Evolutionary conservation across 2,797 vertebrate genomes (phyloP).

Genomic region (Acridotheres tristis): DNA sequence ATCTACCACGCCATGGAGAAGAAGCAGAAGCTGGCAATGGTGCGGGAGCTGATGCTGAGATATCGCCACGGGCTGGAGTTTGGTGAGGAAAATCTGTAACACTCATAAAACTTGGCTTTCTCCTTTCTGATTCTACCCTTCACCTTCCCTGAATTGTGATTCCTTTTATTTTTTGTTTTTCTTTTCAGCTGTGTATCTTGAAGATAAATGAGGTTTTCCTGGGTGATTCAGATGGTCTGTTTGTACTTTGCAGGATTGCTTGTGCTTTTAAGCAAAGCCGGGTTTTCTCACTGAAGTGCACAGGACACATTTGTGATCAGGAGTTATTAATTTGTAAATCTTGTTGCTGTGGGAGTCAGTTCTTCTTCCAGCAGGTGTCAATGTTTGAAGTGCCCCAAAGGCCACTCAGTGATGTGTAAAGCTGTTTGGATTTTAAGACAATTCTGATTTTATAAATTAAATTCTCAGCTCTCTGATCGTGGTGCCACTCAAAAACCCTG

Average conservation of each 20-base stretch:
- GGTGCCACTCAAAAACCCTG: neutral
- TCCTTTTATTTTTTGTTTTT: neutral
- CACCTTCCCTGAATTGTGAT: neutral
- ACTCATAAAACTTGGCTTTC: neutral
- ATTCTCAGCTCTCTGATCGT: neutral
- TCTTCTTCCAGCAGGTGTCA: neutral
- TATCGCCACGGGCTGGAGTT: constrained; percentile 92
- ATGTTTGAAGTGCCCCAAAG: neutral
- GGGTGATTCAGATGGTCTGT: neutral
- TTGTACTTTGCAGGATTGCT: neutral
- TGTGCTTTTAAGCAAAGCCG: neutral
- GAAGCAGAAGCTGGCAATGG: constrained; percentile 82
- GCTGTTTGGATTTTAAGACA: neutral
- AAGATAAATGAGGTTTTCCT: neutral
- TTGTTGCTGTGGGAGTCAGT: neutral
- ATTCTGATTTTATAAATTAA: neutral
- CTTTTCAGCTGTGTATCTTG: neutral
- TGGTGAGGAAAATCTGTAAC: constrained; percentile 76
- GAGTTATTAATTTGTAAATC: neutral
- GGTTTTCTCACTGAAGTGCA: neutral
- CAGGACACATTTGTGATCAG: neutral
- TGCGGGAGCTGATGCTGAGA: constrained; percentile 87
- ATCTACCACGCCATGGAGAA: constrained; percentile 85
- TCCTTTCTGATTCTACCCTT: neutral
- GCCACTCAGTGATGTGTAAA: neutral